phyloP scores from a whole-genome alignment of 2,888 invertebrate genomes.

The Athalia circularis region DNA sequence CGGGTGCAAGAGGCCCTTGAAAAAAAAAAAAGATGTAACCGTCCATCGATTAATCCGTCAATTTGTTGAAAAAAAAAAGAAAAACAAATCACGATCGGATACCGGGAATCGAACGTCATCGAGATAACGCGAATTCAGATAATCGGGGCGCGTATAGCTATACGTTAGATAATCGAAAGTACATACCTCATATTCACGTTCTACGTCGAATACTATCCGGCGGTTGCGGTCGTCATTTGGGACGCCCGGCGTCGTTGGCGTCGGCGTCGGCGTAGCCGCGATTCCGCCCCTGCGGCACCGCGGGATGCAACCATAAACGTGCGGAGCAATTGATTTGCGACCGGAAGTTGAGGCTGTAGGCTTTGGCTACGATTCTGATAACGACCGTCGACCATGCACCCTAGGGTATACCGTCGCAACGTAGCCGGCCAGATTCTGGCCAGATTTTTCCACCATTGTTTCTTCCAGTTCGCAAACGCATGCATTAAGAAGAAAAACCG shows the following conservation, averaged over 20 bases:
- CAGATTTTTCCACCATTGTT: conserved; percentile 26
- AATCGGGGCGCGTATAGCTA: no score
- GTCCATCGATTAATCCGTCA: no score
- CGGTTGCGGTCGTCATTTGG: neutral
- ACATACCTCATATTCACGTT: neutral
- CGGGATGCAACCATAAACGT: conserved; percentile 70
- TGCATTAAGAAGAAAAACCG: no score
- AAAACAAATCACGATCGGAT: no score
- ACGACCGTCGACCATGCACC: conserved; percentile 61
- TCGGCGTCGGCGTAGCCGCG: conserved; percentile 37
- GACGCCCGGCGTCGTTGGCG: neutral
- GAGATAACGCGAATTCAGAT: no score
- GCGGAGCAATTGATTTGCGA: conserved; percentile 71
- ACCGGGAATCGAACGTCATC: no score
- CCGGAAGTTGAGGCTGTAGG: conserved; percentile 61
- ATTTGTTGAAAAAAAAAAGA: no score
- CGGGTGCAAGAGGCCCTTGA: no score
- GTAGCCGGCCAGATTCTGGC: neutral
- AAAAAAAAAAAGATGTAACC: no score
- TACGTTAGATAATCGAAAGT: neutral
- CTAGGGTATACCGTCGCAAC: neutral
- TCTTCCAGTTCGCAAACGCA: neutral
- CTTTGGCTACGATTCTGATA: conserved; percentile 69
- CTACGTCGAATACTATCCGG: neutral
- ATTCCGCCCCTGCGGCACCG: conserved; percentile 63